A percentile compares a stretch with the other conserved stretches of the same genome.
Conservation (phyloP, 2,797 vertebrate species). For the Arnoldichthys spilopterus region DNA sequence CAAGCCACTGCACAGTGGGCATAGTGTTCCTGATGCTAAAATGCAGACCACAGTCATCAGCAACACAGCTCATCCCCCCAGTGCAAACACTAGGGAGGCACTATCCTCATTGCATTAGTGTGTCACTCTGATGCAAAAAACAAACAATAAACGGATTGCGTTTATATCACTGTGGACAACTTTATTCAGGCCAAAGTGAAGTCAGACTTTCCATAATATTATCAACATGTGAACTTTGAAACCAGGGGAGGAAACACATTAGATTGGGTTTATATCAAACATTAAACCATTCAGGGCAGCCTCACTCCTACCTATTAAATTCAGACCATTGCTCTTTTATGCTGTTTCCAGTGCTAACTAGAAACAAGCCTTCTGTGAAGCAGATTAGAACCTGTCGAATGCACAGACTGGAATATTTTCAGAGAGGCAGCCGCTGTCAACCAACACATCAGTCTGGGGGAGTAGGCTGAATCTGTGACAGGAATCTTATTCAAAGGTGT, state of each 20-base stretch:
- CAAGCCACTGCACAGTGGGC: constrained; percentile 8
- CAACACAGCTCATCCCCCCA: background rate
- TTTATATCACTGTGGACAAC: background rate
- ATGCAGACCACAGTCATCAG: background rate
- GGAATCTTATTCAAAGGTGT: too few relatives aligned
- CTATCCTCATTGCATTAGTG: background rate
- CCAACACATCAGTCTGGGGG: background rate
- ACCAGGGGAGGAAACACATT: background rate
- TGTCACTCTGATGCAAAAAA: background rate
- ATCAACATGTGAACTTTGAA: background rate
- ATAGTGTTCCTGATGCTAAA: constrained; percentile 9
- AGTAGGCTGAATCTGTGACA: too few relatives aligned
- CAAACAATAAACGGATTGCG: background rate
- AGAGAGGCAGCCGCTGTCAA: background rate
- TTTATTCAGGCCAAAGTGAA: background rate
- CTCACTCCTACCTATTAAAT: background rate
- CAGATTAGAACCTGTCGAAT: constrained; percentile 6
- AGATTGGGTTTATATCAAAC: background rate
- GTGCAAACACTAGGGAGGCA: background rate
- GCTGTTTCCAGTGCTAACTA: background rate
- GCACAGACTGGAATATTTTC: constrained; percentile 7
- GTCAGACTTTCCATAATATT: background rate
- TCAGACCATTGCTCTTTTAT: background rate
- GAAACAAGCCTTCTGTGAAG: constrained; percentile 5
- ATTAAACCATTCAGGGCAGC: background rate